Base-by-base conservation (phyloP, 1,140 invertebrate genomes). In the Octopus bimaculoides region DNA sequence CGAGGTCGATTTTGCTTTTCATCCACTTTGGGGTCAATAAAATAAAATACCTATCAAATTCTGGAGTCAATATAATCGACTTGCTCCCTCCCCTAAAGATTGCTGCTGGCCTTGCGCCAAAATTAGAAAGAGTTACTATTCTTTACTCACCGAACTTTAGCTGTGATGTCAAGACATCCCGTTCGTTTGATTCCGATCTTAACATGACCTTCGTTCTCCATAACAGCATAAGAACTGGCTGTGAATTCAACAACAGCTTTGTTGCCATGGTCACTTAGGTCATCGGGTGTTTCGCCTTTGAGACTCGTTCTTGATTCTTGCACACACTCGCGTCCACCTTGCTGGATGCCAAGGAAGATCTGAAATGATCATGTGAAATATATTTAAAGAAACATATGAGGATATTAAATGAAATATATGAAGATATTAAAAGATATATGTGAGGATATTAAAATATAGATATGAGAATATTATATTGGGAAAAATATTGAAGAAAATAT, bases 151-250 rank as follows among this genome's bases (percentile, higher is more conserved):
- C 90, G 91, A 74, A 93, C 91, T 79, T 87, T 89, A 20, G 91
- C 90, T 77, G 89, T 87, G 54, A 87, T 90, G 55, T 92, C 89
- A 61, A 91, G 83, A 80, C 91, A 91, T 54, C 93, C 93, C 81
- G 90, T 90, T 77, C 93, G 87, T 76, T 90, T 89, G 66, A 94
- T 89, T 1, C 91, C 91, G 5, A 93, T 87, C 17, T 90, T 82
- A 81, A 93, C 93, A 81, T 91, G 92, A 69, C 92, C 92, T 82
- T 93, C 92, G 83, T 92, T 93, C 87, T 93, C 93, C 83, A 92
- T 84, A 4, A 93, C 92, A 26, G 92, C 91, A 69, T 91, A 90
- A 1, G 91, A 90, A 1, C 92, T 91, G 5, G 93, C 90, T 53
- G 92, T 91, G 85, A 93, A 93, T 86, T 93, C 92, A 41, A 94